Base-by-base conservation (phyloP, 1,140 invertebrate species). In the Mya arenaria region DNA sequence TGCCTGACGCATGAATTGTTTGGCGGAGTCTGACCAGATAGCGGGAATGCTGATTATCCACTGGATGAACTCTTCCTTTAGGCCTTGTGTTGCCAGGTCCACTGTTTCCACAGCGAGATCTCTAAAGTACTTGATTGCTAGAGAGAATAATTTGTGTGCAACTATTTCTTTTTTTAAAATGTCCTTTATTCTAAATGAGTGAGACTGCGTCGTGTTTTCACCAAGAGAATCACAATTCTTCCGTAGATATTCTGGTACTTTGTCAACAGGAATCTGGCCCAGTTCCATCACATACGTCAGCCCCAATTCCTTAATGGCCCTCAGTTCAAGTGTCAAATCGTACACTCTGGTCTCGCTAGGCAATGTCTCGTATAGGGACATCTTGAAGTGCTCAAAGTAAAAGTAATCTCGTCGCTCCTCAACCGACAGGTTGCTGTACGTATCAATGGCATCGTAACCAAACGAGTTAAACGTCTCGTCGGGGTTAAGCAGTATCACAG, bases 41-140 rank as follows among this genome's bases (percentile, higher is more conserved):
- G 72, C 82, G 52, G 82, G 82, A 3, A 83, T 55, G 10, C 62
- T 83, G 5, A 83, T 28, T 5, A 83, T 63, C 82, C 82, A 83
- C 19, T 58, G n/a, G 13, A 83, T 34, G 17, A 39, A 65, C 30
- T 55, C 56, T 36, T 44, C 6, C 39, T 17, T 25, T 3, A 4
- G 34, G n/a, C n/a, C 13, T 8, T 60, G 15, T 19, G 58, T 44
- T 62, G 15, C 32, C 15, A 39, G 15, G 17, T 41, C 8, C 5
- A 63, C 56, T 23, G 34, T 28, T 6, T 75, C 0, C 8, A 30
- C 19, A 1, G 34, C 58, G 30, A n/a, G 28, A 8, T 32, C 25
- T 48, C 28, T 75, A 6, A 75, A 28, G n/a, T 63, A 63, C 34
- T 36, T 10, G 1, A 63, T 63, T 25, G 17, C 37, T 39, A 28